Conservation (phyloP, 1,140 invertebrate species). For the Medauroidea extradentata region DNA sequence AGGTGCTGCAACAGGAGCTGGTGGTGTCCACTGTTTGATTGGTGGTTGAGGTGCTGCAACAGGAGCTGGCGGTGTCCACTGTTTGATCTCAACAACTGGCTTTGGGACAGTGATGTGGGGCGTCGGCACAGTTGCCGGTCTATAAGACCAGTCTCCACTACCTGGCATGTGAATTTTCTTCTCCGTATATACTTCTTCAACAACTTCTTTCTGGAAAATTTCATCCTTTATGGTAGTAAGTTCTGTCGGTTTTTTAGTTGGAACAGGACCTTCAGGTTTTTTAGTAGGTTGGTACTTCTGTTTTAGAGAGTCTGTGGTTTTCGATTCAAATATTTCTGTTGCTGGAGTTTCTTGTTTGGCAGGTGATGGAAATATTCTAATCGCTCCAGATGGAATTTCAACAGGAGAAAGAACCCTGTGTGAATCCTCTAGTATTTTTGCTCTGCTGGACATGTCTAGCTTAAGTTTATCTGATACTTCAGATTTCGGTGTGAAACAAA, state of each 20-base stretch:
- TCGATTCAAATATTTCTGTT: background rate
- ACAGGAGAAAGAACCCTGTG: slow-evolving; percentile 51
- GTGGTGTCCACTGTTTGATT: background rate
- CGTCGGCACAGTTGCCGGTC: background rate
- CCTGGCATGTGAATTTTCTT: slow-evolving; percentile 15
- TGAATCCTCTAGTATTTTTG: slow-evolving; percentile 59
- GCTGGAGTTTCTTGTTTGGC: slow-evolving; percentile 1
- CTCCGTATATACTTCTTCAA: slow-evolving; percentile 15
- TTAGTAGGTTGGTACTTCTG: background rate
- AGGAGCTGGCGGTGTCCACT: background rate
- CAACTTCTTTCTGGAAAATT: background rate
- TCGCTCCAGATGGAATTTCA: slow-evolving; percentile 57
- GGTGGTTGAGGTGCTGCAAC: background rate
- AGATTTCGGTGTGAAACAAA: slow-evolving; percentile 56
- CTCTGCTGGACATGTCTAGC: slow-evolving; percentile 55
- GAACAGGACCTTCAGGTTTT: background rate
- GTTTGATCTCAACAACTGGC: background rate
- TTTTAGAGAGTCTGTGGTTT: too few species aligned
- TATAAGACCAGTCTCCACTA: slow-evolving; percentile 1
- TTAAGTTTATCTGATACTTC: slow-evolving; percentile 38
- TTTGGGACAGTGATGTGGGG: too few species aligned
- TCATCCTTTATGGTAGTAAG: background rate
- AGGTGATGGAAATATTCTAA: slow-evolving; percentile 52
- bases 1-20: background rate
- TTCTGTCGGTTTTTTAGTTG: background rate